phyloP scores from a whole-genome alignment of 2,113 vertebrate species.

The Indri indri region DNA sequence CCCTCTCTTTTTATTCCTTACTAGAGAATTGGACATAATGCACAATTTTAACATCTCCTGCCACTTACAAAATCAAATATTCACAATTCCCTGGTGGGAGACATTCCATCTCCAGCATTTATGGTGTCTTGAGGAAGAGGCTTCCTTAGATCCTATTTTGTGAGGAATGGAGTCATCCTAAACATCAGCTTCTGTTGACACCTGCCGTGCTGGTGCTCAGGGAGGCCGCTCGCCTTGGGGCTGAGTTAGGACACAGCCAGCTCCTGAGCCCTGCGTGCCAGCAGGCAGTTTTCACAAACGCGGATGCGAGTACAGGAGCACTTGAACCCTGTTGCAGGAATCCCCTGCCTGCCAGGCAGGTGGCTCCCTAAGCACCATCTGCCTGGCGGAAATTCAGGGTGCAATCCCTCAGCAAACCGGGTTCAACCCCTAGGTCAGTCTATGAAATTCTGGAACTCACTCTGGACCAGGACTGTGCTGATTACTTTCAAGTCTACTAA shows the following conservation, averaged over 20 bases:
- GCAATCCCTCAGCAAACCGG: rapidly evolving
- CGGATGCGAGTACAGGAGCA: rapidly evolving
- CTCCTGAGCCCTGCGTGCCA: too few species aligned
- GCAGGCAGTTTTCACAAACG: rapidly evolving
- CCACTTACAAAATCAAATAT: not conserved
- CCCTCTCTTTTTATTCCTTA: not conserved
- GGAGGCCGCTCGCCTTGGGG: rapidly evolving
- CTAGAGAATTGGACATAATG: rapidly evolving
- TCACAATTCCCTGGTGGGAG: not conserved
- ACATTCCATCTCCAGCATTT: rapidly evolving
- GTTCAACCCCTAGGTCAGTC: rapidly evolving
- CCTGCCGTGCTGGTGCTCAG: not conserved
- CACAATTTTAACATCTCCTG: not conserved
- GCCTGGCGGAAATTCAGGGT: rapidly evolving
- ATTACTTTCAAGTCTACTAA: too few species aligned
- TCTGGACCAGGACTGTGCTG: rapidly evolving
- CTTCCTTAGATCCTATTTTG: rapidly evolving
- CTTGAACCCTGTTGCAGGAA: rapidly evolving
- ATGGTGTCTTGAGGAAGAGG: not conserved
- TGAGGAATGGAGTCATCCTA: not conserved
- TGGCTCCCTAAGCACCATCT: rapidly evolving
- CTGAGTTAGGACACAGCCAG: rapidly evolving
- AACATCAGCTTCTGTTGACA: not conserved
- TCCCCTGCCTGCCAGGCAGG: rapidly evolving
- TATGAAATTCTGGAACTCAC: not conserved